Percentiles rank a stretch among this genome's conserved stretches.
Evolutionary conservation across 2,888 invertebrate genomes (phyloP).

Genomic region (Platycheirus rosarum): DNA sequence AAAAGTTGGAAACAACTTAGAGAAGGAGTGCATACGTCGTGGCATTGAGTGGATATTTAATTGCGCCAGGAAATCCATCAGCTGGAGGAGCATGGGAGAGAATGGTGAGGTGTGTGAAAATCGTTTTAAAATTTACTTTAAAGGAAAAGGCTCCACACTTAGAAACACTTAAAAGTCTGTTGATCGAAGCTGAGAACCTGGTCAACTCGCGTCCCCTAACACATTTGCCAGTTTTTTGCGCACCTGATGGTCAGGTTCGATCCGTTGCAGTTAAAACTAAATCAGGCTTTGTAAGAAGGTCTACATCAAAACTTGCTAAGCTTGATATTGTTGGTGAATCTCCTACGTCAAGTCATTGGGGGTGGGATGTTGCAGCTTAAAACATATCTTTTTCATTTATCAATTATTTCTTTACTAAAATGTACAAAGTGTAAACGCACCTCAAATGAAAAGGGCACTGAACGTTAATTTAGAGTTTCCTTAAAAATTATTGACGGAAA

Average conservation of each 20-base stretch:
- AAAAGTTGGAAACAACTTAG: slow-evolving; percentile 23
- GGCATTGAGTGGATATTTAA: slow-evolving; percentile 71
- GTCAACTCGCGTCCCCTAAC: slow-evolving; percentile 65
- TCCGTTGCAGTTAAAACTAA: no score
- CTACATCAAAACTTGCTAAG: no score
- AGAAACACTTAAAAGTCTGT: slow-evolving; percentile 55
- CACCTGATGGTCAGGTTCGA: background rate
- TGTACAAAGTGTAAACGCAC: no score
- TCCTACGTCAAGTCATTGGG: no score
- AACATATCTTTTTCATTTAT: no score
- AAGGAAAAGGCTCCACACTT: slow-evolving; percentile 60
- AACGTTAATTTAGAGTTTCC: no score
- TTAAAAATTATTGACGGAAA: no score
- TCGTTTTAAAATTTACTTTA: slow-evolving; percentile 51
- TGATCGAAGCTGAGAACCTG: slow-evolving; percentile 66
- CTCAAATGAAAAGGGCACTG: no score
- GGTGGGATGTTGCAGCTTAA: no score
- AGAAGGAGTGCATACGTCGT: slow-evolving; percentile 55
- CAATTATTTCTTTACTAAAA: no score
- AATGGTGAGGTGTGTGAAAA: slow-evolving; percentile 49
- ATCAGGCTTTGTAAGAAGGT: no score
- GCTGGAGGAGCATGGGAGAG: slow-evolving; percentile 63
- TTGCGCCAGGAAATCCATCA: slow-evolving; percentile 41
- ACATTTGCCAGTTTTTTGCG: slow-evolving; percentile 49
- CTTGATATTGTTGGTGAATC: no score